phyloP scores from a whole-genome alignment of 2,888 invertebrate genomes.

The Acanthosepion pharaonis region DNA sequence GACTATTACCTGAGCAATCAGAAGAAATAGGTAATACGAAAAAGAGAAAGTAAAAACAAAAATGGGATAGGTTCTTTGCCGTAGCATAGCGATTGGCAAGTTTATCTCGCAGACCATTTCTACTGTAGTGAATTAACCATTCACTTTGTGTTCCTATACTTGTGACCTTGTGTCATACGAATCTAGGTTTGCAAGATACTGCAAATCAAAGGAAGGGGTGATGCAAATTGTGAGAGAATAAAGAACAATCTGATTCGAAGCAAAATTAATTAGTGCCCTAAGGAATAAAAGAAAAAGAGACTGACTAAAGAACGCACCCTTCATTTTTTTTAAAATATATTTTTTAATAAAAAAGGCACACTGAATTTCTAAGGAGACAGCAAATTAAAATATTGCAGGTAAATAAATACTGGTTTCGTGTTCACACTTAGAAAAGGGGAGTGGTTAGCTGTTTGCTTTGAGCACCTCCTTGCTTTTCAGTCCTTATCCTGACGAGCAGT shows the following conservation, averaged over 20 bases:
- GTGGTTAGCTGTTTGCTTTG: background rate
- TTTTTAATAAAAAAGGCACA: background rate
- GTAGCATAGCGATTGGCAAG: background rate
- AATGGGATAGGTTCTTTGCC: no score
- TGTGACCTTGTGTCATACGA: background rate
- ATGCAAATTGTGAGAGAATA: background rate
- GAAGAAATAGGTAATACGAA: no score
- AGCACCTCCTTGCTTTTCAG: background rate
- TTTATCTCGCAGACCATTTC: background rate
- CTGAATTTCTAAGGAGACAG: background rate
- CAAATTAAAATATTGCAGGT: background rate
- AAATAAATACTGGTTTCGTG: slow-evolving; percentile 4
- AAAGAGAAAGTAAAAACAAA: no score
- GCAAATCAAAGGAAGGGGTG: background rate
- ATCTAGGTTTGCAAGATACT: background rate
- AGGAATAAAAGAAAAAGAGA: background rate
- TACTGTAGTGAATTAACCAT: background rate
- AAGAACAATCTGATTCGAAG: background rate
- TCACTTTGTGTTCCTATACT: background rate
- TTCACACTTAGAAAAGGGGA: background rate
- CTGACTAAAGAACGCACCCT: background rate
- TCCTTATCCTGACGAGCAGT: background rate
- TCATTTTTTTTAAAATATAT: background rate
- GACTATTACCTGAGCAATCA: no score
- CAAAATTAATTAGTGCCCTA: background rate